Evolutionary conservation across 2,113 vertebrate genomes (phyloP), one percentile per base, ranked within the genome.

Genomic region (Leiothrix lutea): DNA sequence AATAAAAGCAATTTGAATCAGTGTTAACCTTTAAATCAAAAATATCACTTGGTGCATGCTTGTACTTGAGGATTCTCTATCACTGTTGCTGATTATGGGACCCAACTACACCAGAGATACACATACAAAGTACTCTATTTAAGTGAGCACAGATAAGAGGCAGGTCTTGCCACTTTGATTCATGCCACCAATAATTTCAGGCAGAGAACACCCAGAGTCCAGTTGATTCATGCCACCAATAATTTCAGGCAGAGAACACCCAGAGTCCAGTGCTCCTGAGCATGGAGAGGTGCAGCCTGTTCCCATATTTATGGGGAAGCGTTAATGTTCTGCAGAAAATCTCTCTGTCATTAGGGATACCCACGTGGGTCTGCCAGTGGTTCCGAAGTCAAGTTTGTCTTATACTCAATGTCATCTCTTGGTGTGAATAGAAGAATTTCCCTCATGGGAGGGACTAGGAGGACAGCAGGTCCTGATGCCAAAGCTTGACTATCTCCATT

Each of bases 101-200:
- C 33, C 54, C 75, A 78, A 2, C 38, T 74, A 21, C 58, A 29
- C 61, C 47, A 60, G 74, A 73, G 60, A 44, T 23, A 77, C 17
- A 54, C 36, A 26, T 35, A 75, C n/a, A 66, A 50, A 94, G 54
- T 54, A 77, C 51, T 56, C 54, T 61, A 56, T 81, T 87, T 85
- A 57, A 78, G 81, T 44, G 71, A 77, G 79, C 24, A 36, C 35
- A 70, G 71, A 56, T 86, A 92, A 86, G 62, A 66, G 71, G 66
- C 58, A 80, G 47, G 54, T 50, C 71, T 95, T 92, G 66, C 71
- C 35, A 58, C 71, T 93, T 87, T 91, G 90, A 80, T 92, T 94
- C 79, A 86, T 73, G 44, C 47, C 48, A 79, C 72, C 62, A 62
- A 28, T 89, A 78, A 80, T 45, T 92, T 56, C 42, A 56, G 5